Base-by-base conservation (phyloP, 2,113 vertebrate genomes). In the Platichthys flesus region DNA sequence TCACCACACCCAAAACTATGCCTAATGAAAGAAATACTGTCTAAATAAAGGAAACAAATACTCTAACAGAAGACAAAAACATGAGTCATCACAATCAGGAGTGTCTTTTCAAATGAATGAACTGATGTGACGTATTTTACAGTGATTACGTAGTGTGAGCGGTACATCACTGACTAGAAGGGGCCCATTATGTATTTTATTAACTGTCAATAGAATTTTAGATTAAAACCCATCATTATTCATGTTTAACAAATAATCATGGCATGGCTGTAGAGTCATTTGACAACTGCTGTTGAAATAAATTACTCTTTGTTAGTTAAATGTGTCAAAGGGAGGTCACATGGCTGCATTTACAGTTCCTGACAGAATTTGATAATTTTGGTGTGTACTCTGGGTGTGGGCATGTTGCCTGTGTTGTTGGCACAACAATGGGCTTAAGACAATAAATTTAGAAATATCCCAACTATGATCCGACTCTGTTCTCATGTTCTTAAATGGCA, bases 11-110 rank as follows among this genome's bases (percentile, higher is more conserved):
- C 2, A 79, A 76, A 79, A 60, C 57, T 0, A 6, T 2, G 15
- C 12, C 2, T 1, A 13, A 3, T 5, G 45, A 76, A 0, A 84
- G 47, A 9, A 72, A 2, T 9, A 87, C 85, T 3, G 7, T 87
- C 35, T 92, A 78, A 86, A 15, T 24, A 67, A 40, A 2, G 5
- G 28, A 56, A 12, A 9, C n/a, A 69, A 54, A 69, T 4, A 15
- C 3, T 52, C 8, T 23, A 21, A 66, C 24, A 49, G 9, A 1
- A 35, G 2, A 6, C 5, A n/a, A 20, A 67, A 24, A 3, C 23
- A 23, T 47, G 13, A 59, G 10, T 45, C 16, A 3, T 26, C 3
- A 40, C 49, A 79, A 9, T 10, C 59, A 23, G 18, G 18, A 37
- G 35, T 37, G 35, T 9, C 35, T 37, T 37, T 37, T 8, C 0